Percentiles rank a stretch among this genome's conserved stretches.
Evolutionary conservation across 1,140 invertebrate species (phyloP).

Genomic region (Drosophila pseudoobscura): DNA sequence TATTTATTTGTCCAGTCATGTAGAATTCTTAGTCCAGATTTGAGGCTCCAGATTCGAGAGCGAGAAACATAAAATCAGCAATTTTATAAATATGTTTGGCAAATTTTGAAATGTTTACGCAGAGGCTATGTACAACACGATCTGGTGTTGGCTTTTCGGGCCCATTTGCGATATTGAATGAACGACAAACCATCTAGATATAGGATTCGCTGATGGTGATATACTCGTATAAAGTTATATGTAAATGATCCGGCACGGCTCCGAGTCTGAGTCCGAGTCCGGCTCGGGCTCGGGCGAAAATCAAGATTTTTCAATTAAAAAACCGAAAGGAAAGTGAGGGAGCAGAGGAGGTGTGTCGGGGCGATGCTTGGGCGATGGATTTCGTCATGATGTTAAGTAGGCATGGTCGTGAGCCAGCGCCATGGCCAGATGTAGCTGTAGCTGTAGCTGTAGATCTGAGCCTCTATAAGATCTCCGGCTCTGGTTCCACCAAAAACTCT

Average conservation of each 20-base stretch:
- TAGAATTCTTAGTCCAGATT: constrained; percentile 34
- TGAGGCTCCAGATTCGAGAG: constrained; percentile 21
- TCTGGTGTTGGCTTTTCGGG: no score
- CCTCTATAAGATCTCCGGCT: constrained; percentile 18
- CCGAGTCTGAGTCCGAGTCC: no score
- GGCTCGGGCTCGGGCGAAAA: constrained; percentile 28
- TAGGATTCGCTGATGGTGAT: constrained; percentile 20
- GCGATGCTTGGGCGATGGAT: constrained; percentile 15
- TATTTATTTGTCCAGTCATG: neutral
- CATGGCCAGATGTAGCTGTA: constrained; percentile 51
- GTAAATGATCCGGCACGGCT: constrained; percentile 35
- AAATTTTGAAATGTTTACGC: constrained; percentile 61
- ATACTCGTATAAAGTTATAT: constrained; percentile 36
- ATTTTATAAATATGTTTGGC: constrained; percentile 47
- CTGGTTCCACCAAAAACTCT: constrained; percentile 24
- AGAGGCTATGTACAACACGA: constrained; percentile 25
- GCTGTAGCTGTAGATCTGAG: constrained; percentile 36
- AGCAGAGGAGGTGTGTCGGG: constrained; percentile 3
- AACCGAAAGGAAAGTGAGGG: constrained; percentile 8
- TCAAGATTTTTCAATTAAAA: constrained; percentile 68
- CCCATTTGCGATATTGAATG: constrained; percentile 18
- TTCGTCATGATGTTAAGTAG: constrained; percentile 61
- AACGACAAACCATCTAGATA: constrained; percentile 52
- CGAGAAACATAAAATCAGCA: constrained; percentile 44
- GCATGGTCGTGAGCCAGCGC: constrained; percentile 46